Percentiles rank a stretch among this genome's conserved stretches.
Evolutionary conservation across 2,888 invertebrate genomes (phyloP).

Genomic region (Aspidiotus destructor): DNA sequence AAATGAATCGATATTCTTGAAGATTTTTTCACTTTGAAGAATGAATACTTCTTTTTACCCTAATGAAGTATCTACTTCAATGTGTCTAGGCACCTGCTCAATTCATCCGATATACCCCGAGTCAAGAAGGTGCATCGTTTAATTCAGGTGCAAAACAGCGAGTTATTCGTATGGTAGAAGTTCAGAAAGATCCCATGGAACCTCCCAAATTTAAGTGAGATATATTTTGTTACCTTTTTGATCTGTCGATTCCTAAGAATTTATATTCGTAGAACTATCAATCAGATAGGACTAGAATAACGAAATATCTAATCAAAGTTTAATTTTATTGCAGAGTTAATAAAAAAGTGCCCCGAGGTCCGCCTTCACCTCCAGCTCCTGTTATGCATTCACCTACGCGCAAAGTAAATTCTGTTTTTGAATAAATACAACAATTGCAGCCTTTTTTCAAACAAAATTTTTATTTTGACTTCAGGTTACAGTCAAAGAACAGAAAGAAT

Average conservation of each 20-base stretch:
- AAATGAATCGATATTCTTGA: not conserved
- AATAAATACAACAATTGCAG: not conserved
- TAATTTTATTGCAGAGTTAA: conserved; percentile 60
- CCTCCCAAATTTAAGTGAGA: conserved; percentile 79
- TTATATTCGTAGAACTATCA: not conserved
- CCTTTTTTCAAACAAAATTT: not conserved
- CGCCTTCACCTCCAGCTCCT: conserved; percentile 97
- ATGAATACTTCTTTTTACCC: not conserved
- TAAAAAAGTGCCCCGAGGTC: conserved; percentile 96
- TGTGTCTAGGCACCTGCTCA: conserved; percentile 70
- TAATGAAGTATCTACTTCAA: conserved; percentile 18
- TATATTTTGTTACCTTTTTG: conserved; percentile 3
- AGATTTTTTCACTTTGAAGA: not conserved
- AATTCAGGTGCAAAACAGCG: conserved; percentile 97
- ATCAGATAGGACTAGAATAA: not conserved
- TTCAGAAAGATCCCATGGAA: conserved; percentile 94
- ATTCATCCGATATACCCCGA: conserved; percentile 95
- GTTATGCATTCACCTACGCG: conserved; percentile 97
- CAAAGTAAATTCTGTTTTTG: conserved; percentile 48
- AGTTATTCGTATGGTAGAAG: conserved; percentile 90
- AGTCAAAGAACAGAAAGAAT: conserved; percentile 97
- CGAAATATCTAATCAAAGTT: not conserved
- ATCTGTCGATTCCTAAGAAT: not conserved
- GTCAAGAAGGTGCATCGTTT: conserved; percentile 87
- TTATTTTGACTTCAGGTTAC: conserved; percentile 50